Evolutionary conservation across 2,113 vertebrate genomes (phyloP), one percentile per base, ranked within the genome.

Genomic region (Pyxicephalus adspersus): DNA sequence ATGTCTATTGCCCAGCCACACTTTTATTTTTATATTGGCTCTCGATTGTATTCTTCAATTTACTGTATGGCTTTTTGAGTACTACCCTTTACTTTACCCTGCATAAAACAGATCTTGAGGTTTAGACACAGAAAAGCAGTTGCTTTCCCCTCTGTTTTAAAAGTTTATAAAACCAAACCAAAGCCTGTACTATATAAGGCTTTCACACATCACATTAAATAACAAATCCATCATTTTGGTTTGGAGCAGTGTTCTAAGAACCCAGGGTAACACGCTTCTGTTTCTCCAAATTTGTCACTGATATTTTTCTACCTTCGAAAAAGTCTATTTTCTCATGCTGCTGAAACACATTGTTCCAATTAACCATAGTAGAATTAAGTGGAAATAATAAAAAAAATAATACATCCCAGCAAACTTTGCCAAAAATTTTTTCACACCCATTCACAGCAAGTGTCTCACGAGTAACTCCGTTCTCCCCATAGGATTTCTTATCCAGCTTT

Each of bases 381-480:
- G 25, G 22, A 55, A 78, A 78, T 67, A 67, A 67, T 67, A 79
- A 58, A 65, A 52, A n/a, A 18, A 60, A 77, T 50, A 65, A 65
- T 29, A 20, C 23, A 54, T 29, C 52, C 6, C 13, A 11, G 64
- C 45, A 18, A 20, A 29, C 19, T 16, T 54, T 64, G 67, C 77
- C 77, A 80, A 80, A 80, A 26, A 64, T 54, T 34, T 54, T 80
- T 64, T 80, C 77, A 72, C 78, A 72, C 58, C 78, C 66, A 52
- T 15, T 72, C 26, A 52, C 67, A 45, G 29, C 76, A 55, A 54
- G 64, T 23, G 22, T 68, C 64, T 66, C 17, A 50, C 29, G 15
- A 60, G 17, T n/a, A 45, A 28, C 11, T 6, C 16, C 23, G 57
- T 2, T 23, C 7, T 80, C 67, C 78, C 78, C 50, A 51, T 58